phyloP scores from a whole-genome alignment of 2,113 vertebrate species.

The Clarias macrocephalus region DNA sequence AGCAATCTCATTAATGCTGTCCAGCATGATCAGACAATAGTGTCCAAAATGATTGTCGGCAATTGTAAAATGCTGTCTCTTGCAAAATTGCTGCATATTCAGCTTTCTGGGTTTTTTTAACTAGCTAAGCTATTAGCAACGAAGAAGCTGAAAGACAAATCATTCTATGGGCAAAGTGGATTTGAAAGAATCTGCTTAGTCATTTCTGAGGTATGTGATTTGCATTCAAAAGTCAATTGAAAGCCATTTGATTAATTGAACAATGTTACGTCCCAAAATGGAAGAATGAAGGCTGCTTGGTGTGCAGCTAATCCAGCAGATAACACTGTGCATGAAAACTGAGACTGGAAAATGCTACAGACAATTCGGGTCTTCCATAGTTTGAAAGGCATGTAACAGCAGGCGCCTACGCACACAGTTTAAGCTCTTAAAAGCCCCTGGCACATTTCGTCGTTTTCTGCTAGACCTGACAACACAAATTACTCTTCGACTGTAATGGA shows the following conservation, averaged over 20 bases:
- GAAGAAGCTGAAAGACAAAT: conserved; percentile 6
- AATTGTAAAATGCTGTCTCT: conserved; percentile 3
- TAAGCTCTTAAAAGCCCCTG: conserved; percentile 25
- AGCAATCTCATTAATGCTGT: not conserved
- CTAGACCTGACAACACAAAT: conserved; percentile 23
- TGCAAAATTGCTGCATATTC: conserved; percentile 3
- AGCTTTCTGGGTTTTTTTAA: conserved; percentile 2
- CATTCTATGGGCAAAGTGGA: not conserved
- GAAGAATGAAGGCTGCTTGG: conserved; percentile 3
- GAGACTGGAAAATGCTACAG: conserved; percentile 9
- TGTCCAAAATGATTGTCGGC: not conserved
- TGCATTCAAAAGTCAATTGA: conserved; percentile 12
- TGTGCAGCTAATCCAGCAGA: conserved; percentile 15
- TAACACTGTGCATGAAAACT: not conserved
- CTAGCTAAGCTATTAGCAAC: conserved; percentile 23
- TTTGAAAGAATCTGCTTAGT: conserved; percentile 21
- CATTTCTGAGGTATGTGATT: conserved; percentile 8
- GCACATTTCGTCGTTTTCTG: conserved; percentile 17
- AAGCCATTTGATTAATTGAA: conserved; percentile 16
- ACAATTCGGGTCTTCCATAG: conserved; percentile 15
- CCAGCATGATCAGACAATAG: not conserved
- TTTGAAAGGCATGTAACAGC: conserved; percentile 23
- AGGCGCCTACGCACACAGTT: conserved; percentile 37
- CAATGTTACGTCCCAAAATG: conserved; percentile 5
- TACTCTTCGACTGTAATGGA: conserved; percentile 28